Evolutionary conservation across 2,888 invertebrate genomes (phyloP), one percentile per base, ranked within the genome.

Genomic region (Tupiocoris notatus): DNA sequence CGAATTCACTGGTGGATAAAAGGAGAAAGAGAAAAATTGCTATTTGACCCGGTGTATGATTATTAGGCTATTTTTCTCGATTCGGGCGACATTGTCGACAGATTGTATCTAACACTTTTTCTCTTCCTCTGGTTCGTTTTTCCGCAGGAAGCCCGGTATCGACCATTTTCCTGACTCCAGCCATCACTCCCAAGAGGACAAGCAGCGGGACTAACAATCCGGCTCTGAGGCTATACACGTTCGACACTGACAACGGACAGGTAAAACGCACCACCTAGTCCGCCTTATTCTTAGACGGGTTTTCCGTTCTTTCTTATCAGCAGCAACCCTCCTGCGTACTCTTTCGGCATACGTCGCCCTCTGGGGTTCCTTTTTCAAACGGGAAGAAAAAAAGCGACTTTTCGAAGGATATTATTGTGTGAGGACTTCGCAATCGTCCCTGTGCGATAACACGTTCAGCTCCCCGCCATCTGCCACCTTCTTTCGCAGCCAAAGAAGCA

Each of bases 221-320:
- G 0, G 94, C 93, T 61, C 86, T 96, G 79, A 88, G 96, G 79
- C 89, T 95, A 63, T 95, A 94, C 86, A 92, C 93, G 85, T 96
- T 95, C 83, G 92, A 95, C 84, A 92, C 92, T 79, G 91, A 91
- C 83, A 90, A 91, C 73, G 94, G 94, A 81, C 92, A 94, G 89
- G 93, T 93, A 85, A 85, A 24, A 16, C 59, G 59, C 39, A 39
- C 39, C 3, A 3, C 39, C 12, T 39, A 12, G 39, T 12, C 39
- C 39, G 39, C 39, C 39, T 39, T 39, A 39, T 12, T 7, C 39
- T 39, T 39, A 12, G 39, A 39, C 39, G 39, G 39, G 39, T 3
- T 39, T 39, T 39, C 39, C 39, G 6, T 39, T 39, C 39, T n/a
- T n/a, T n/a, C n/a, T 39, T 39, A 39, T 39, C 39, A 39, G 39